These are phyloP conservation scores for Teleopsis dalmanni DNA, from an alignment of 1,140 invertebrate genomes.

Conservation along the genomic window DNA sequence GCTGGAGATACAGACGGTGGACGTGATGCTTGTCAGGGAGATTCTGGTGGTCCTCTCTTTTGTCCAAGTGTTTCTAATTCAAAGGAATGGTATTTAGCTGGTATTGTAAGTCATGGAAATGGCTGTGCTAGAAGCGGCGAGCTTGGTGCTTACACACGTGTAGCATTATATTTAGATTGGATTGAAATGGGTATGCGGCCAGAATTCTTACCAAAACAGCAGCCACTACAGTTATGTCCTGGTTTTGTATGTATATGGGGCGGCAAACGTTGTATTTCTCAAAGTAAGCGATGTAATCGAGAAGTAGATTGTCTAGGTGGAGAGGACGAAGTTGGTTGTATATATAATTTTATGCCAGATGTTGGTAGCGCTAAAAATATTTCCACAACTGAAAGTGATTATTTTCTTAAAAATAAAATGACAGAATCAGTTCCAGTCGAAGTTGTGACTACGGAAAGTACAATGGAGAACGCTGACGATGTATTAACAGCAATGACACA, in stretches of 20 bases:
- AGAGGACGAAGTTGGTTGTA: slow-evolving; percentile 67
- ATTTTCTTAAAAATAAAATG: slow-evolving; percentile 16
- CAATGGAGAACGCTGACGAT: not conserved
- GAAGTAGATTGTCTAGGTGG: slow-evolving; percentile 65
- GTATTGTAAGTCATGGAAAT: slow-evolving; percentile 72
- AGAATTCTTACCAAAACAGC: slow-evolving; percentile 21
- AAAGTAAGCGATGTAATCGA: slow-evolving; percentile 58
- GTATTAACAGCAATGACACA: too few species aligned
- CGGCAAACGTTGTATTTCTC: slow-evolving; percentile 57
- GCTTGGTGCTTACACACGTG: slow-evolving; percentile 75
- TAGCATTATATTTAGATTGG: slow-evolving; percentile 66
- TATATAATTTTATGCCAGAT: slow-evolving; percentile 37
- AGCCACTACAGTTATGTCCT: slow-evolving; percentile 57
- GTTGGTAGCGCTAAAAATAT: slow-evolving; percentile 19
- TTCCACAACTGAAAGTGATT: slow-evolving; percentile 28
- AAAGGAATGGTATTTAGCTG: slow-evolving; percentile 65
- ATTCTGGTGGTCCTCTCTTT: slow-evolving; percentile 71
- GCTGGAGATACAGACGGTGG: slow-evolving; percentile 66
- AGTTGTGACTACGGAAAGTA: not conserved
- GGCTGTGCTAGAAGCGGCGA: slow-evolving; percentile 68
- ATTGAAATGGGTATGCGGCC: slow-evolving; percentile 48
- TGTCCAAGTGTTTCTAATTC: slow-evolving; percentile 56
- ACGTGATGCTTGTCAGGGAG: slow-evolving; percentile 71
- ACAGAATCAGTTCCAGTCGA: not conserved
- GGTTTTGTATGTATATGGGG: slow-evolving; percentile 59